These are phyloP conservation scores for Pristionchus exspectatus DNA, from an alignment of 2,888 invertebrate species.

Conservation along the genomic window DNA sequence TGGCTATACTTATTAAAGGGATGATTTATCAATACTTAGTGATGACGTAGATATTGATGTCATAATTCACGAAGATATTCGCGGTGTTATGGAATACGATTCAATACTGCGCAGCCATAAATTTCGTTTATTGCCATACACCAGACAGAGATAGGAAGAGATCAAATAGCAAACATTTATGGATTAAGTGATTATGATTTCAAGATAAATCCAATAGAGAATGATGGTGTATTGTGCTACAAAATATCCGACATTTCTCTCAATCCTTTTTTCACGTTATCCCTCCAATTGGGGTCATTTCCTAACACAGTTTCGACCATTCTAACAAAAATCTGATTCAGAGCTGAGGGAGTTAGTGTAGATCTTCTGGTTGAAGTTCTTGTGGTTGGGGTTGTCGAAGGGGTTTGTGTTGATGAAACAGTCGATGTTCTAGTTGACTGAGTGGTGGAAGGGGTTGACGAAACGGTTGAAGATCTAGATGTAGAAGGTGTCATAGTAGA, in stretches of 20 bases:
- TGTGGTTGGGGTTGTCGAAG: background rate
- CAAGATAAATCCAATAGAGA: background rate
- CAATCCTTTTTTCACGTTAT: background rate
- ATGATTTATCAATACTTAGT: too few relatives aligned
- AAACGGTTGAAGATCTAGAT: background rate
- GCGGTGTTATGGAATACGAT: too few relatives aligned
- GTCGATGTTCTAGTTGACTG: background rate
- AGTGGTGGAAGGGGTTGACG: background rate
- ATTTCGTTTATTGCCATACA: too few relatives aligned
- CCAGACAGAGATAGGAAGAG: too few relatives aligned
- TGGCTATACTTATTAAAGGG: too few relatives aligned
- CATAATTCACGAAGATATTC: too few relatives aligned
- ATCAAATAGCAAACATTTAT: too few relatives aligned
- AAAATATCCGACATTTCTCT: background rate
- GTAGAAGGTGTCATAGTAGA: background rate
- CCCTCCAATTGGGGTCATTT: constrained; percentile 28
- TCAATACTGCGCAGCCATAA: too few relatives aligned
- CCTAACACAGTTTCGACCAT: background rate
- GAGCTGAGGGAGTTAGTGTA: background rate
- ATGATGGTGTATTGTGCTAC: background rate
- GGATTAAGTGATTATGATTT: too few relatives aligned
- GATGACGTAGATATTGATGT: too few relatives aligned
- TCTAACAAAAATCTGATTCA: constrained; percentile 1
- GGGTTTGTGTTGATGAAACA: background rate
- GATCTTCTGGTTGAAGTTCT: background rate